Evolutionary conservation across 1,140 invertebrate genomes (phyloP), one percentile per base, ranked within the genome.

Genomic region (Sitodiplosis mosellana): DNA sequence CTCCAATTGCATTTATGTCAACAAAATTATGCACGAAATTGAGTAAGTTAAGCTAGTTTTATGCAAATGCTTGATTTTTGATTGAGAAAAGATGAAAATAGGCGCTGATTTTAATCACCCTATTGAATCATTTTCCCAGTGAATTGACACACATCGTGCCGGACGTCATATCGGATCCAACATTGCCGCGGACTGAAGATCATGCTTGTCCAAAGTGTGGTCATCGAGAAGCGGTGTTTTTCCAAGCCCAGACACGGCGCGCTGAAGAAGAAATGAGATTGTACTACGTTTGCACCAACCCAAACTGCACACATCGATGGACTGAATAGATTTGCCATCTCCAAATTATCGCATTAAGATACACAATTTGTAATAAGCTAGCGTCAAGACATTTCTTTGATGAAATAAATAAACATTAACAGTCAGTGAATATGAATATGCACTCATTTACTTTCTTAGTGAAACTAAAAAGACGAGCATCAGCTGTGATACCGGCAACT

Each of bases 1-100:
- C 58, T 97, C 94, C 53, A 92, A 94, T 58, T 99, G 95, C 61
- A 96, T 99, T 49, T 99, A 99, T 62, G 94, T 98, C 0, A 99
- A 99, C 75, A 98, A 98, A 76, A 95, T 99, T 73, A 96, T 93
- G 78, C 95, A 99, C 77, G 95, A 99, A 83, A 93, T 99, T 52
- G 95, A 99, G 86, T 89, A 74, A 78, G 82, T 76, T 51, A 48
- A 36, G 33, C n/a, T n/a, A n/a, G n/a, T n/a, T n/a, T n/a, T n/a
- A n/a, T n/a, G n/a, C n/a, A n/a, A n/a, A n/a, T n/a, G n/a, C n/a
- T n/a, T n/a, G n/a, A n/a, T n/a, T n/a, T n/a, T n/a, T n/a, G n/a
- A n/a, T n/a, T n/a, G n/a, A n/a, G n/a, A n/a, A n/a, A n/a, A n/a
- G n/a, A n/a, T n/a, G n/a, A n/a, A n/a, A n/a, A n/a, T n/a, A n/a